Base-by-base conservation (phyloP, 2,797 vertebrate species). In the Thaleichthys pacificus region DNA sequence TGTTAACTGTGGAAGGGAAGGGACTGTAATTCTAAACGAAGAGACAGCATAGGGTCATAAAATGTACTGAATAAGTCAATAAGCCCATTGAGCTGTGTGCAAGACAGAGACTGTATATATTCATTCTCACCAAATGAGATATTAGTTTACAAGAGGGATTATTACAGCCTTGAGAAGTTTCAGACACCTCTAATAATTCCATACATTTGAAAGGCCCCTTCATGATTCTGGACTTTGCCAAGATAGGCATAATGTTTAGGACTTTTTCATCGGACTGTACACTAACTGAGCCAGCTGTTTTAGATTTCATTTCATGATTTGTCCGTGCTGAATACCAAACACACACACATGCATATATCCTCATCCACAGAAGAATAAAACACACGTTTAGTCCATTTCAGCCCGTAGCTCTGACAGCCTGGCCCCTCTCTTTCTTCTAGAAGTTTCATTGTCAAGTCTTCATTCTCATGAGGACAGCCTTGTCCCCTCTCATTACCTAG, bases 401-500 rank as follows among this genome's bases (percentile, higher is more conserved):
- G 38, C n/a, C 57, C 6, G 2, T 24, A 24, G 12, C 35, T 51
- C 47, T 15, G 61, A n/a, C 17, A 62, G 28, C 5, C 38, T 51
- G 38, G 5, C 15, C 3, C 21, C 21, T 65, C 38, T 9, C 42
- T 12, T 42, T 9, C 42, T 8, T 42, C 56, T 76, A 17, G 8
- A 19, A 63, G 35, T 60, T 72, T 75, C 57, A 79, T 67, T 64
- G 6, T 38, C 0, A 77, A 19, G 51, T 17, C 17, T 54, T 19
- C 63, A 76, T 60, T 49, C 32, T 7, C 21, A 77, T 62, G 64
- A 72, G 63, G 78, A 76, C 64, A 74, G 66, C 73, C 78, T 77
- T 74, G 74, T 82, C 82, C 83, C 78, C 79, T 87, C 75, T 87
- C 79, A 81, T 84, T 85, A 80, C 66, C 66, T 49, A 26, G 14